phyloP scores from a whole-genome alignment of 2,113 vertebrate genomes.

The Brachypodius melanocephalos region DNA sequence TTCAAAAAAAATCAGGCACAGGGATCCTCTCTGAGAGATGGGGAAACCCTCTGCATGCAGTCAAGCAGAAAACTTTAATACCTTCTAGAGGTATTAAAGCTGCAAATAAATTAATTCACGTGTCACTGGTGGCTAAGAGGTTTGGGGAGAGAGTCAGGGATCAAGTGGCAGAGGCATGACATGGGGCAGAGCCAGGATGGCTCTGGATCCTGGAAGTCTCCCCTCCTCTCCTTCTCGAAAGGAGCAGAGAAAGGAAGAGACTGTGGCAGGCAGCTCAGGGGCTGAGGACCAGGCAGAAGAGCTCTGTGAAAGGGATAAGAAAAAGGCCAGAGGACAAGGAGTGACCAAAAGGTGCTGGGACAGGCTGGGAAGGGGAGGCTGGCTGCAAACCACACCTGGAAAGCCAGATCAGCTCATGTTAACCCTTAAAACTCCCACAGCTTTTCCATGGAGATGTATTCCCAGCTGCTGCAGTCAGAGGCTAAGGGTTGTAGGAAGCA shows the following conservation, averaged over 20 bases:
- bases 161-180: not conserved
- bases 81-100: not conserved
- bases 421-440: not conserved
- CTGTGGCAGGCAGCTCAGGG: not conserved
- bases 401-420: not conserved
- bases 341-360: not conserved
- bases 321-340: not conserved
- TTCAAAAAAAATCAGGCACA: not conserved
- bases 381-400: not conserved
- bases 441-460: not conserved
- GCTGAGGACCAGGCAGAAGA: not conserved
- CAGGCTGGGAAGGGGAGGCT: not conserved
- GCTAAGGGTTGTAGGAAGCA: not conserved
- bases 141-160: not conserved
- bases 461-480: not conserved
- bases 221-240: not conserved
- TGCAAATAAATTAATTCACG: not conserved
- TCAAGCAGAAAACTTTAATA: not conserved
- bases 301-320: not conserved
- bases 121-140: not conserved
- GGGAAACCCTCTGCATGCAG: not conserved
- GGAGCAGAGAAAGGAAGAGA: not conserved
- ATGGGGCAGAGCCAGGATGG: not conserved
- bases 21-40: not conserved
- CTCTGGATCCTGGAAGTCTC: not conserved